phyloP scores from a whole-genome alignment of 92 coral and sea anemone species.

The Metridium senile region DNA sequence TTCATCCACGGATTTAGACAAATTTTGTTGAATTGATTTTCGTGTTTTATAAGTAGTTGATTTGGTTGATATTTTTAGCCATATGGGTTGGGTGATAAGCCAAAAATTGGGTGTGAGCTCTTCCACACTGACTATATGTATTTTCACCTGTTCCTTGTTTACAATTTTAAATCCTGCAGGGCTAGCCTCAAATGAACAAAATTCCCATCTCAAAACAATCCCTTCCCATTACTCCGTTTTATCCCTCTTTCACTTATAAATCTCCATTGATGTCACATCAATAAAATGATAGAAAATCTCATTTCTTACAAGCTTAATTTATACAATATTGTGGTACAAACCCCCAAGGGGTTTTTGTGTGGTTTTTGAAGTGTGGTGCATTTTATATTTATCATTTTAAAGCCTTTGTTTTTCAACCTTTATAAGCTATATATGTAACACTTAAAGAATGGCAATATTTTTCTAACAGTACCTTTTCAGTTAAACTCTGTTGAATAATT shows the following conservation, averaged over 20 bases:
- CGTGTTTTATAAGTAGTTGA: background rate
- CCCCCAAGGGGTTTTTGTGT: constrained; percentile 15
- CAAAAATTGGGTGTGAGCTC: constrained; percentile 13
- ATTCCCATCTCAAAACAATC: background rate
- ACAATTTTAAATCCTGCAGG: constrained; percentile 8
- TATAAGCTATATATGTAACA: background rate
- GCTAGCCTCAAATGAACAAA: background rate
- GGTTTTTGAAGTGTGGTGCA: constrained; percentile 15
- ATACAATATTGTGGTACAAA: background rate
- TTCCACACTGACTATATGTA: background rate
- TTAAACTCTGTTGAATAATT: background rate
- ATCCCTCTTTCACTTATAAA: background rate
- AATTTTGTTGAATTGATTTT: background rate
- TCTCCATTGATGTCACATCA: background rate
- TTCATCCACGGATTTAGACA: background rate
- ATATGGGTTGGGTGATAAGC: constrained; percentile 8
- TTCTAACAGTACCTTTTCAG: background rate
- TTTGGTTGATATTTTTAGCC: background rate
- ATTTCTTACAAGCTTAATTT: background rate
- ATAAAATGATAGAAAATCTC: background rate
- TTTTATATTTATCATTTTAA: constrained; percentile 5
- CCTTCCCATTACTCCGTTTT: background rate
- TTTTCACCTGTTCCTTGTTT: constrained; percentile 17
- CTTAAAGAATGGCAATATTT: background rate
- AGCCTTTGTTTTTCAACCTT: background rate